Evolutionary conservation across 2,888 invertebrate species (phyloP).

Genomic region (Agrilus mali): DNA sequence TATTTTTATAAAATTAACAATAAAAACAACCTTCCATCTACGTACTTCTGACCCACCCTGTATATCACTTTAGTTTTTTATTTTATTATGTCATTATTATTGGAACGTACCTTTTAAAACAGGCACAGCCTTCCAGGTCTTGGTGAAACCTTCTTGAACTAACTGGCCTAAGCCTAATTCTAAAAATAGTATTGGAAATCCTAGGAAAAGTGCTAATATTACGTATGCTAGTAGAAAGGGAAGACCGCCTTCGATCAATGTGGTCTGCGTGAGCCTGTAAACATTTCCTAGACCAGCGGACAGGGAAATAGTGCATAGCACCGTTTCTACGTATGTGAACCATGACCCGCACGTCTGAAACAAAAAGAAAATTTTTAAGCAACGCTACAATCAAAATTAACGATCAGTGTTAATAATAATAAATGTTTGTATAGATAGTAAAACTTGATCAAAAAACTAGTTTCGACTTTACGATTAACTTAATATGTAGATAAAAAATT

Average conservation of each 20-base stretch:
- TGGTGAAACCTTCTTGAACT: constrained; percentile 51
- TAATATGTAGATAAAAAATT: too few species aligned
- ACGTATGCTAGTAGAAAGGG: constrained; percentile 42
- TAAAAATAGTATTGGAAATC: constrained; percentile 44
- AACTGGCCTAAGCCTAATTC: constrained; percentile 52
- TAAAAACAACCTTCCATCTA: too few species aligned
- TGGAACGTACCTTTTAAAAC: constrained; percentile 45
- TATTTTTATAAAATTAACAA: too few species aligned
- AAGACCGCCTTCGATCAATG: constrained; percentile 44
- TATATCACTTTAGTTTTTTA: neutral
- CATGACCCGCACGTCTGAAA: constrained; percentile 32
- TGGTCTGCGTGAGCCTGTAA: constrained; percentile 46
- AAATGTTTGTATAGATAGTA: neutral
- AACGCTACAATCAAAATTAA: constrained; percentile 1
- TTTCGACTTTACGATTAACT: too few species aligned
- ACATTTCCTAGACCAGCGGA: constrained; percentile 43
- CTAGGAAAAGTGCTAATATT: constrained; percentile 36
- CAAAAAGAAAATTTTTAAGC: constrained; percentile 6
- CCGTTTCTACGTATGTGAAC: constrained; percentile 31
- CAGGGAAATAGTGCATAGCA: constrained; percentile 42
- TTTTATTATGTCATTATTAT: neutral
- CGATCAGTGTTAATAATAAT: neutral
- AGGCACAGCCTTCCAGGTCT: constrained; percentile 52
- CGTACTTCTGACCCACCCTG: too few species aligned
- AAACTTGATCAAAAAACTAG: too few species aligned